Percentiles rank a stretch among this genome's conserved stretches.
These are phyloP conservation scores for Cossypha heuglini DNA, from an alignment of 2,797 vertebrate genomes.

Conservation along the genomic window DNA sequence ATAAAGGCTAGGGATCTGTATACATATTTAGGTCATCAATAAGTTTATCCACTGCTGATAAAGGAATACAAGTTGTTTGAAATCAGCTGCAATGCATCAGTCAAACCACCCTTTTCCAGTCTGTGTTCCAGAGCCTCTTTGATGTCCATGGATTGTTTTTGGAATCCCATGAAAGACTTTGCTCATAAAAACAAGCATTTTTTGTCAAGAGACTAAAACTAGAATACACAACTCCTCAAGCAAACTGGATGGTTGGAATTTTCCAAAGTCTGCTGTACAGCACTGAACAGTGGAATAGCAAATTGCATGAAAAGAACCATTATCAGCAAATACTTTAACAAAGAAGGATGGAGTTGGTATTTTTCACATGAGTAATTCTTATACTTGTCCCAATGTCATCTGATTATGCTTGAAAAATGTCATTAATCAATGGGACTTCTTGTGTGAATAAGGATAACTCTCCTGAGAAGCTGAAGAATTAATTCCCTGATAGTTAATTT, in stretches of 20 bases:
- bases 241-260: neutral
- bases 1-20: neutral
- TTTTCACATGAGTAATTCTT: conserved; percentile 11
- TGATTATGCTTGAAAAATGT: neutral
- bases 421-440: neutral
- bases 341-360: neutral
- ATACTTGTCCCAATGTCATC: neutral
- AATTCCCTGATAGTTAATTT: neutral
- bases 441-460: conserved; percentile 8
- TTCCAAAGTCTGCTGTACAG: neutral
- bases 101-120: neutral
- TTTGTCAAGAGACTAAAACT: neutral
- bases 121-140: neutral
- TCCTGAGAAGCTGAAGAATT: neutral
- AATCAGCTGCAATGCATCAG: neutral
- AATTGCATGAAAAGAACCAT: neutral
- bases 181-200: neutral
- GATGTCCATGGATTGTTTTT: neutral
- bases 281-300: neutral
- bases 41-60: neutral
- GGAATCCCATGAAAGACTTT: neutral
- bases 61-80: neutral
- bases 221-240: neutral
- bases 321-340: neutral
- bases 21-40: neutral